Percentiles rank a stretch among this genome's conserved stretches.
phyloP scores from a whole-genome alignment of 1,140 invertebrate genomes.

The Parasteatoda tepidariorum region DNA sequence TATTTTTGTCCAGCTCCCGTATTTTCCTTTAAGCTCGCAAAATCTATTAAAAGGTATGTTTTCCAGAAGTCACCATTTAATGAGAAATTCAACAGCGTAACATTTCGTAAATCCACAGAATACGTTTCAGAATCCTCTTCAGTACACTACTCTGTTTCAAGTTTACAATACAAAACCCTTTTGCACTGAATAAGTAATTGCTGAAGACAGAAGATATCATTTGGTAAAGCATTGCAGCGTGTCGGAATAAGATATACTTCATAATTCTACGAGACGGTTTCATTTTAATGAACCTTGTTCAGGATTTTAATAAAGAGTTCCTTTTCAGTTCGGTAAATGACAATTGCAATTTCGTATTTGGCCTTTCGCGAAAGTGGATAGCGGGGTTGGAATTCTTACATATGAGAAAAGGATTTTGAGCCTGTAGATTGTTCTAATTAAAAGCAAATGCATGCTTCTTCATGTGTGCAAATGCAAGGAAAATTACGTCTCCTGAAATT shows the following conservation, averaged over 20 bases:
- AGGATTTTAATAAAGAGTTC: neutral
- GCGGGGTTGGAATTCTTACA: neutral
- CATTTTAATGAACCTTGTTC: conserved; percentile 23
- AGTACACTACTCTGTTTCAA: no score
- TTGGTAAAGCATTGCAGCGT: neutral
- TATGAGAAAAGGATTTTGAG: no score
- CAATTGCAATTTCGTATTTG: no score
- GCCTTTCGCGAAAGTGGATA: neutral
- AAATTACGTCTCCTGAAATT: no score
- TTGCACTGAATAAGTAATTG: neutral
- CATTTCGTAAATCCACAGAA: neutral
- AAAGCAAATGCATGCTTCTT: conserved; percentile 3
- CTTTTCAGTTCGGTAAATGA: no score
- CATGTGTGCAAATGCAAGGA: no score
- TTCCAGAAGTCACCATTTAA: no score
- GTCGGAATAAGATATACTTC: neutral
- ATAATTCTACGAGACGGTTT: neutral
- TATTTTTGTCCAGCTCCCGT: no score
- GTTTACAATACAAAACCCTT: neutral
- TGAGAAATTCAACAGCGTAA: no score
- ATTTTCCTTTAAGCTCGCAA: no score
- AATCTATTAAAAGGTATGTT: no score
- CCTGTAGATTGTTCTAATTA: conserved; percentile 5
- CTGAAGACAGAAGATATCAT: neutral
- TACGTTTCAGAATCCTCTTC: neutral